Percentiles rank a stretch among this genome's conserved stretches.
phyloP scores from a whole-genome alignment of 2,797 vertebrate genomes.

The Pygocentrus nattereri region DNA sequence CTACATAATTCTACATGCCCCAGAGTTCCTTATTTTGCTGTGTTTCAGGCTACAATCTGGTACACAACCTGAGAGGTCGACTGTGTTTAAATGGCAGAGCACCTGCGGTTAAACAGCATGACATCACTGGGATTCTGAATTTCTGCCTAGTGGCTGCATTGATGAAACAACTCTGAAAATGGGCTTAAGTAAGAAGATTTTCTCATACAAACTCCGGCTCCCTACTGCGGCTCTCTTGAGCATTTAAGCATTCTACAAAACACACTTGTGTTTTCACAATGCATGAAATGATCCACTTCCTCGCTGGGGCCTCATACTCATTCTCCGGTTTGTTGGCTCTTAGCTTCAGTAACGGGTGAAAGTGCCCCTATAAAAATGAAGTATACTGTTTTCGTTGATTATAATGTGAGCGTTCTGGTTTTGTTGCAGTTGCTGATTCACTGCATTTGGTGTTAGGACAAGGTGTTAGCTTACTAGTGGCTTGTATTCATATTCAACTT shows the following conservation, averaged over 20 bases:
- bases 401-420: too few species aligned
- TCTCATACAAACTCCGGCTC: not conserved
- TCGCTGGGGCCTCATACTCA: not conserved
- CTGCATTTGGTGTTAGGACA: too few species aligned
- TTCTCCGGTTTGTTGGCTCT: not conserved
- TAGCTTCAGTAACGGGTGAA: not conserved
- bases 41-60: too few species aligned
- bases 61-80: too few species aligned
- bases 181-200: not conserved
- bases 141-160: not conserved
- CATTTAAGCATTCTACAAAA: conserved; percentile 1
- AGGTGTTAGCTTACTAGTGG: too few species aligned
- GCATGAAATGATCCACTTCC: not conserved
- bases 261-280: conserved; percentile 8
- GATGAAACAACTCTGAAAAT: not conserved
- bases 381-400: not conserved
- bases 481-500: too few species aligned
- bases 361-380: not conserved
- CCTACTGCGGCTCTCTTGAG: not conserved
- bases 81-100: not conserved
- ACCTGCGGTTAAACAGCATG: not conserved
- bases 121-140: not conserved
- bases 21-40: too few species aligned
- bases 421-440: too few species aligned
- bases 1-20: too few species aligned